phyloP scores from a whole-genome alignment of 2,113 vertebrate genomes.

The human region GRCh38 chr3:175041001-175041500 shows the following conservation, averaged over 20 bases:
- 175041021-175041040: conserved; percentile 60
- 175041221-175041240: conserved; percentile 21
- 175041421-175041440: background rate
- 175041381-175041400: background rate
- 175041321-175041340: background rate
- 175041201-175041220: background rate
- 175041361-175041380: background rate
- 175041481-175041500: background rate
- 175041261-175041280: background rate
- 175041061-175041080: conserved; percentile 65
- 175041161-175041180: conserved; percentile 45
- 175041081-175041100: conserved; percentile 63
- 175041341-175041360: background rate
- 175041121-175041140: conserved; percentile 65
- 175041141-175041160: conserved; percentile 62
- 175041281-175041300: background rate
- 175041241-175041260: conserved; percentile 34
- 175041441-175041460: background rate
- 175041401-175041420: background rate
- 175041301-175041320: background rate
- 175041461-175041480: background rate
- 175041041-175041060: conserved; percentile 60
- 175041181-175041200: background rate
- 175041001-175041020: conserved; percentile 53
- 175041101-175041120: conserved; percentile 51